Evolutionary conservation across 2,113 vertebrate species (phyloP).

Genomic region (Morone chrysops): DNA sequence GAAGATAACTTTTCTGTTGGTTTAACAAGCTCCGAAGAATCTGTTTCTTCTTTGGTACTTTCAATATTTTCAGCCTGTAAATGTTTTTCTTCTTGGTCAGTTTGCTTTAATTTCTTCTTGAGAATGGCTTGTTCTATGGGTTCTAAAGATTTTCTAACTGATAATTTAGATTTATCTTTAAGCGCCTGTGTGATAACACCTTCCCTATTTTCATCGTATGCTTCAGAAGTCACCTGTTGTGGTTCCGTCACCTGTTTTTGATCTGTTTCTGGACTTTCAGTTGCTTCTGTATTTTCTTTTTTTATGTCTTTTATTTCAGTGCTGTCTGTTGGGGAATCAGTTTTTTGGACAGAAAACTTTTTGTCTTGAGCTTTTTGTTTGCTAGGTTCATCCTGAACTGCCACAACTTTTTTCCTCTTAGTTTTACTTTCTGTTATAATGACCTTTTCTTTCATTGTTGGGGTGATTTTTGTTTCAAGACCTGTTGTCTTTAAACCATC

Average conservation of each 20-base stretch:
- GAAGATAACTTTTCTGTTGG: not conserved
- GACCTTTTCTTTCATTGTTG: not conserved
- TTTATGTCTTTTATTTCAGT: not conserved
- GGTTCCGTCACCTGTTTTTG: not conserved
- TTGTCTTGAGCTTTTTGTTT: not conserved
- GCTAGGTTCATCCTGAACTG: not conserved
- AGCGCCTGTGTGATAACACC: not conserved
- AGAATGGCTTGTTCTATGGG: not conserved
- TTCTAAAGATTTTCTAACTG: not conserved
- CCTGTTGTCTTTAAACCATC: slow-evolving; percentile 42
- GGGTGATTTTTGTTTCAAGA: not conserved
- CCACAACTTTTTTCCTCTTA: not conserved
- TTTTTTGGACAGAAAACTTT: not conserved
- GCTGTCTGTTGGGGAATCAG: not conserved
- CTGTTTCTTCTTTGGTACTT: not conserved
- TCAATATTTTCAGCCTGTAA: not conserved
- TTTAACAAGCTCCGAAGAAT: not conserved
- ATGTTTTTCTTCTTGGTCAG: not conserved
- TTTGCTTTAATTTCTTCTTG: not conserved
- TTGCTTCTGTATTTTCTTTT: not conserved
- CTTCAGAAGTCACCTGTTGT: not conserved
- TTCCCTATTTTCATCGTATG: not conserved
- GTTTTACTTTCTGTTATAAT: not conserved
- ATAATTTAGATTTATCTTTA: not conserved
- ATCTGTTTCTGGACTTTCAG: not conserved